These are phyloP conservation scores for Protodeltote pygarga DNA, from an alignment of 2,888 invertebrate species.

Conservation along the genomic window DNA sequence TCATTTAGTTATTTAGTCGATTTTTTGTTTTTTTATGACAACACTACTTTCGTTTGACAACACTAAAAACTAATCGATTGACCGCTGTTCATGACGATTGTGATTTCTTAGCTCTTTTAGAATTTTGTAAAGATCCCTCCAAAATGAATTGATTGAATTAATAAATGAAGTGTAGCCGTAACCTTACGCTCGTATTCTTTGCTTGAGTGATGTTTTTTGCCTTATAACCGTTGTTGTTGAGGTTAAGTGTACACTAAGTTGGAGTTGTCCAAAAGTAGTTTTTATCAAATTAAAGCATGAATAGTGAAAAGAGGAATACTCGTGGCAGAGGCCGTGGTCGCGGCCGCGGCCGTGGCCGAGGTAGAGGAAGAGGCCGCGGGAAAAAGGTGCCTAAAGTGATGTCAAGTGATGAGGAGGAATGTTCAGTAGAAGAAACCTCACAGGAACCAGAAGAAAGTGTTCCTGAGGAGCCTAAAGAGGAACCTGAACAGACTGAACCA, in stretches of 20 bases:
- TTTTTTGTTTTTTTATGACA: too few relatives aligned
- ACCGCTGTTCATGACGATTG: slow-evolving; percentile 39
- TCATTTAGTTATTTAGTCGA: slow-evolving; percentile 9
- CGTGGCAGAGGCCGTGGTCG: slow-evolving; percentile 93
- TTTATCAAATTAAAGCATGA: slow-evolving; percentile 61
- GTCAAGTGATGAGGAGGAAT: slow-evolving; percentile 88
- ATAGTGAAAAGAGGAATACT: slow-evolving; percentile 87
- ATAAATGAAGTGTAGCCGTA: not conserved
- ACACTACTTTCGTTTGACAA: slow-evolving; percentile 3
- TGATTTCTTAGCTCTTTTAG: slow-evolving; percentile 16
- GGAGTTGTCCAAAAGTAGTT: slow-evolving; percentile 21
- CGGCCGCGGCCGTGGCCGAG: slow-evolving; percentile 91
- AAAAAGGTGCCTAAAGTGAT: slow-evolving; percentile 92
- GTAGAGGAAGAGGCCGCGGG: slow-evolving; percentile 90
- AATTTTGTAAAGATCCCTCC: slow-evolving; percentile 25
- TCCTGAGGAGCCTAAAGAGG: slow-evolving; percentile 78
- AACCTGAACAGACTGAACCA: slow-evolving; percentile 79
- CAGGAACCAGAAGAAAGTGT: slow-evolving; percentile 85
- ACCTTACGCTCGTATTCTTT: not conserved
- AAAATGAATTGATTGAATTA: slow-evolving; percentile 10
- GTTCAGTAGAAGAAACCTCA: slow-evolving; percentile 79
- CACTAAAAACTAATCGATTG: slow-evolving; percentile 40
- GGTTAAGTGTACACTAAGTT: slow-evolving; percentile 39
- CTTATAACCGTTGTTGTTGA: slow-evolving; percentile 11
- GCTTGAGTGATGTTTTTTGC: not conserved